Percentiles rank a stretch among this genome's conserved stretches.
These are phyloP conservation scores for Taurulus bubalis DNA, from an alignment of 2,113 vertebrate genomes.

Conservation along the genomic window DNA sequence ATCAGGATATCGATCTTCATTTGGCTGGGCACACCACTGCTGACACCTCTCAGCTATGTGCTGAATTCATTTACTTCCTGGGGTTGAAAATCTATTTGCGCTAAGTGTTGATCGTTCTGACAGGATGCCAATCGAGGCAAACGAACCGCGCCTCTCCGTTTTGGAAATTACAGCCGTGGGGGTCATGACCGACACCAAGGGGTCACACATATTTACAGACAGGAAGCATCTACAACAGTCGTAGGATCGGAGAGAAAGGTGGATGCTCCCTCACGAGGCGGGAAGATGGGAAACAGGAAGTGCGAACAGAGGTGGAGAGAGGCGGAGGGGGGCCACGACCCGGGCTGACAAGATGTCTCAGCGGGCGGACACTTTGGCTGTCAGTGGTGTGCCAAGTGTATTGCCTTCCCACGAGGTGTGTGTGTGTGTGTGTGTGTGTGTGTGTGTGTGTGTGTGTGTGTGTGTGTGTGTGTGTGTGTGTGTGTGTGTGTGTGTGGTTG, in stretches of 20 bases:
- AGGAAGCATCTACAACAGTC: constrained; percentile 25
- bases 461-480: no score
- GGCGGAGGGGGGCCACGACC: constrained; percentile 7
- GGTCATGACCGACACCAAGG: neutral
- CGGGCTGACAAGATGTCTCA: constrained; percentile 37
- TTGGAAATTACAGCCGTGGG: constrained; percentile 20
- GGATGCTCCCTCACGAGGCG: neutral
- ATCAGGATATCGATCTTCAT: constrained; percentile 66
- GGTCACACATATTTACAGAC: constrained; percentile 43
- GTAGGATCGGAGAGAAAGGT: constrained; percentile 13
- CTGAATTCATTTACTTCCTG: constrained; percentile 45
- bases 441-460: neutral
- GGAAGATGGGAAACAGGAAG: constrained; percentile 65
- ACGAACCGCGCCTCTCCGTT: neutral
- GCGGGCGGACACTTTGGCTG: constrained; percentile 43
- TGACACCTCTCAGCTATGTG: constrained; percentile 1
- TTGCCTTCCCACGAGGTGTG: no score
- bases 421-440: neutral
- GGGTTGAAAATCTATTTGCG: constrained; percentile 50
- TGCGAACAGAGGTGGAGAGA: constrained; percentile 3
- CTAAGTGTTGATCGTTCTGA: constrained; percentile 44
- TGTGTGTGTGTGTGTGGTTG: no score
- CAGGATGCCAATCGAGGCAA: constrained; percentile 32
- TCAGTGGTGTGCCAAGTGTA: constrained; percentile 19
- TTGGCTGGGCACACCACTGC: constrained; percentile 12